Base-by-base conservation (phyloP, 2,797 vertebrate genomes). In the Mormyrus proboscirostris region DNA sequence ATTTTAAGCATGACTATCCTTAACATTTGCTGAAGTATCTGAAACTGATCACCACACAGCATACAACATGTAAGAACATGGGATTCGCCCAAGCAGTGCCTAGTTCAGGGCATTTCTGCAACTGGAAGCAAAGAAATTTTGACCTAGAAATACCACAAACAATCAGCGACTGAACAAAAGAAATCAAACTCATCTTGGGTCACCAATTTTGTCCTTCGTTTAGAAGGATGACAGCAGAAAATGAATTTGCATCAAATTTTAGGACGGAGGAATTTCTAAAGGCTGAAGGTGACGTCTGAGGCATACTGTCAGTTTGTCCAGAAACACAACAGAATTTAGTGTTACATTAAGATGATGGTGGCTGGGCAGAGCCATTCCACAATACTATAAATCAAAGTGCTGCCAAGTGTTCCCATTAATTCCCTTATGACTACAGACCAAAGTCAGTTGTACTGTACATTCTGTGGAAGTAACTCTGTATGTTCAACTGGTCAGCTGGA, bases 371-470 rank as follows among this genome's bases (percentile, higher is more conserved):
- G n/a, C 7, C 7, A 7, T 22, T 22, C n/a, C 55, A 19, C 6
- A 22, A 59, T 22, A 59, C 55, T 59, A 59, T 55, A 55, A 55
- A 25, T 65, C 6, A 29, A 12, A 25, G n/a, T 2, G 9, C 10
- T 29, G 3, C 62, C 6, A 25, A 79, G n/a, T 82, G 33, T 53
- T n/a, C 22, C 10, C 53, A n/a, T 88, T 14, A 88, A 9, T 79
- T 76, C 8, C 69, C 69, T 90, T 79, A 91, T 93, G 92, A 92
- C 92, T 91, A 93, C 93, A 93, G 90, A 82, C 65, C 91, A 88
- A n/a, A 19, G 19, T 57, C 55, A n/a, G 55, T 7, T 57, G 16
- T 6, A 12, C 19, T 57, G 55, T 6, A 12, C 19, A 57, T 22
- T 59, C 57, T 62, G 22, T 62, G 29, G 10, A 73, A 38, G 65